Evolutionary conservation across 1,140 invertebrate genomes (phyloP), one percentile per base, ranked within the genome.

Genomic region (Cotesia glomerata): DNA sequence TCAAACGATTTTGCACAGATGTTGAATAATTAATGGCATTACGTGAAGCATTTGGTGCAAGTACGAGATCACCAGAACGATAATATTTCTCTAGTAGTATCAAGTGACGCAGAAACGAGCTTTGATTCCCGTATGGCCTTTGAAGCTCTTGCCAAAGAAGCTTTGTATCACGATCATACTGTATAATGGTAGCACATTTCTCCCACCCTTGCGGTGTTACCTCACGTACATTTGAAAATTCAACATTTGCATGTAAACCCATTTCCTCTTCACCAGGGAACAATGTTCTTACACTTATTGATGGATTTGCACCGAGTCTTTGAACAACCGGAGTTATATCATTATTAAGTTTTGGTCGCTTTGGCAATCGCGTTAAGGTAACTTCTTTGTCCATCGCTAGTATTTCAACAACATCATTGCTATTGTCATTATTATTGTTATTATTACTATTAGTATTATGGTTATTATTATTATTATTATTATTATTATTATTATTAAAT

Each of bases 51-150:
- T 90, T 91, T 1, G 91, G 90, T 0, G 93, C 90, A 36, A 95
- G 81, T 0, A 93, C 87, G 5, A 95, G 80, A 77, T 95, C 93
- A 4, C 94, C 94, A 73, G 91, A 92, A 69, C 89, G 81, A 77
- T 79, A 86, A 82, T 95, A 95, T 79, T 95, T 95, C 72, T 95
- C 94, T 69, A 95, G 79, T 1, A 95, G 87, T 56, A 95, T 91
- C 5, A 95, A 82, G 85, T 95, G 94, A 5, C 94, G 87, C 1
- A 95, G 82, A 77, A 95, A 95, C 69, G 93, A 94, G 58, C 93
- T 94, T 78, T 94, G 92, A 80, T 94, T 95, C 2, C 94, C 94
- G 76, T 95, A 95, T 0, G 94, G 94, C 81, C 93, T 91, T 79
- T 95, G 93, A 34, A 95, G 78, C 73, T 94, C 92, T 69, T 93